Evolutionary conservation across 1,140 invertebrate genomes (phyloP).

Genomic region (Zaprionus nigranus): DNA sequence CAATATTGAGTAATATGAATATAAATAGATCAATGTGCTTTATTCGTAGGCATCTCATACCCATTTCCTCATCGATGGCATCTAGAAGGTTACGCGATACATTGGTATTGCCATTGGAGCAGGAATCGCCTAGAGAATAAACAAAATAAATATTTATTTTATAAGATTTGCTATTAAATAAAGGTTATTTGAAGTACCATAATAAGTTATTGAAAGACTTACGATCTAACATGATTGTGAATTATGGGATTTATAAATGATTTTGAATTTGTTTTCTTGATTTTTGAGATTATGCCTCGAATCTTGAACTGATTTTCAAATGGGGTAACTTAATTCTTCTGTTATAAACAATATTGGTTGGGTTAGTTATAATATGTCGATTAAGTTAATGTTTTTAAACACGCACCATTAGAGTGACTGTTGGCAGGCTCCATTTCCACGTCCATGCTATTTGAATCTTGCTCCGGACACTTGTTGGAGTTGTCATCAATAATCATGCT

Average conservation of each 20-base stretch:
- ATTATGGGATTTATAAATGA: not conserved
- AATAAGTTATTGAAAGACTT: not conserved
- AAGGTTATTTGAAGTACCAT: not conserved
- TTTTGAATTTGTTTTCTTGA: not conserved
- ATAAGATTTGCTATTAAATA: not conserved
- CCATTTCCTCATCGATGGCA: slow-evolving; percentile 88
- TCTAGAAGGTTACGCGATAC: slow-evolving; percentile 80
- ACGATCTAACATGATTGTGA: slow-evolving; percentile 3
- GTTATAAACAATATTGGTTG: not conserved
- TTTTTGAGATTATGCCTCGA: slow-evolving; percentile 1
- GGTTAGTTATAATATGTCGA: not conserved
- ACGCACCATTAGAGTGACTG: slow-evolving; percentile 78
- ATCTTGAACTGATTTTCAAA: slow-evolving; percentile 1
- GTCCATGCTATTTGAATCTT: slow-evolving; percentile 79
- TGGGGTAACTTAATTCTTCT: slow-evolving; percentile 1
- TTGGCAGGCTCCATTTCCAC: slow-evolving; percentile 84
- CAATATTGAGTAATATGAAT: too few relatives aligned
- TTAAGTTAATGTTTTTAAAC: not conserved
- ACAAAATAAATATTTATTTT: not conserved
- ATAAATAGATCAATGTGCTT: not conserved
- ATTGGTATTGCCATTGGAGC: slow-evolving; percentile 87
- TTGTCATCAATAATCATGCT: slow-evolving; percentile 76
- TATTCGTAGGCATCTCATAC: slow-evolving; percentile 77
- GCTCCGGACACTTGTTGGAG: slow-evolving; percentile 72
- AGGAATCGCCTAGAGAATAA: slow-evolving; percentile 61